Base-by-base conservation (phyloP, 2,113 vertebrate genomes). In the Cryptomyrus ogoouensis region DNA sequence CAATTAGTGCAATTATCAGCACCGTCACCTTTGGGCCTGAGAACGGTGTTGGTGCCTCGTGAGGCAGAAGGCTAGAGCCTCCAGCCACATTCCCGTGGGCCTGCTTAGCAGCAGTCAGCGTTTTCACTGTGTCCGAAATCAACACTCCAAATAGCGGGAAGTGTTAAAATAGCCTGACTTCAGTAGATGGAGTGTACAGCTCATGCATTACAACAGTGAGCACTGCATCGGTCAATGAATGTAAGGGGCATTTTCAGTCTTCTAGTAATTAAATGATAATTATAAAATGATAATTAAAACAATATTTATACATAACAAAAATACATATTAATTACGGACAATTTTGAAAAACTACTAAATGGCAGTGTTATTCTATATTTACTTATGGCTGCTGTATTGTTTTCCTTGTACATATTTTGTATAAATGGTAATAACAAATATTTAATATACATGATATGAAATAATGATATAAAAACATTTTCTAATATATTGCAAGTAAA, bases 61-160 rank as follows among this genome's bases (percentile, higher is more conserved):
- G 12, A 1, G 3, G 31, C 80, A 46, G 42, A 24, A 83, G 39
- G 39, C 83, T 50, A 13, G 12, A 50, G 27, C 12, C 56, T 49
- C n/a, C 62, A 53, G 50, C 6, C 50, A 24, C 46, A 62, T 7
- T 42, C 49, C 80, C 42, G 8, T 52, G 44, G 53, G 21, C 44
- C 39, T 52, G 35, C 47, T 42, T 31, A 53, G 85, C 84, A 88
- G 24, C 49, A 58, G 50, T 88, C 52, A 88, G 35, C 66, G 52
- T 35, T 90, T 80, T 88, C 62, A 77, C 19, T n/a, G 31, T 3
- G 24, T 88, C 62, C 52, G 24, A 87, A 53, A 49, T 19, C 13
- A 52, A n/a, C n/a, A 62, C 89, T 46, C 49, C 31, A 46, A 80
- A 80, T 49, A 88, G 89, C 89, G 39, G 89, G 31, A 88, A 88